phyloP scores from a whole-genome alignment of 37 sponge, comb jelly and placozoan genomes.

The Chondrilla cf. caribensis region DNA sequence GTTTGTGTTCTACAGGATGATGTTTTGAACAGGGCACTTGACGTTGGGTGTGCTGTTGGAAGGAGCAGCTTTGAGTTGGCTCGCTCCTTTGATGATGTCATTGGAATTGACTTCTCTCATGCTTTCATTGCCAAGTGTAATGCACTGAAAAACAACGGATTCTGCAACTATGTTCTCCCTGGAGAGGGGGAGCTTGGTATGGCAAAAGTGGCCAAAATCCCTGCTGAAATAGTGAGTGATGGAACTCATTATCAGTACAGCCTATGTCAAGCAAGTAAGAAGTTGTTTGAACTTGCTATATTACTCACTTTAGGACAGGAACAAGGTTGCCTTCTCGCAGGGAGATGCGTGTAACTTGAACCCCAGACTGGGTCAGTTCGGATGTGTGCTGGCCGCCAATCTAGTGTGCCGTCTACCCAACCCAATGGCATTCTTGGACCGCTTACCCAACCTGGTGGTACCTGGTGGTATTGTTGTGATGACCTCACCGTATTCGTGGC shows the following conservation, averaged over 20 bases:
- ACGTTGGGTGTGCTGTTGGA: constrained; percentile 91
- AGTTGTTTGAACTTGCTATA: no score
- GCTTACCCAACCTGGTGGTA: constrained; percentile 59
- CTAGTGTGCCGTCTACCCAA: constrained; percentile 80
- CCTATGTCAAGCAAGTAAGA: no score
- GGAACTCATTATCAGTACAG: no score
- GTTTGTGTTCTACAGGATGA: constrained; percentile 36
- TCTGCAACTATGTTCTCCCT: constrained; percentile 32
- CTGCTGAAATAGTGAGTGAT: constrained; percentile 58
- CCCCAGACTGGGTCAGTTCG: constrained; percentile 73
- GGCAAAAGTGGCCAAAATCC: constrained; percentile 43
- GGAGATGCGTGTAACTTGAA: constrained; percentile 81
- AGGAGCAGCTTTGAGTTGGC: constrained; percentile 85
- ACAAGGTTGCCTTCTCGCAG: constrained; percentile 43
- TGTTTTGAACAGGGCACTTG: constrained; percentile 68
- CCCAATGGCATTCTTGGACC: constrained; percentile 55
- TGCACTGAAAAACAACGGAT: constrained; percentile 63
- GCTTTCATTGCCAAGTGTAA: constrained; percentile 71
- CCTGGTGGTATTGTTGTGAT: constrained; percentile 79
- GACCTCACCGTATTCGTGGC: constrained; percentile 85
- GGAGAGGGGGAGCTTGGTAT: constrained; percentile 69
- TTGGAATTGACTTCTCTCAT: constrained; percentile 77
- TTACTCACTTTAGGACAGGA: constrained; percentile 56
- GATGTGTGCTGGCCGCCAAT: constrained; percentile 78
- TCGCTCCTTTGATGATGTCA: constrained; percentile 62